Base-by-base conservation (phyloP, 1,140 invertebrate genomes). In the Idris sp. region DNA sequence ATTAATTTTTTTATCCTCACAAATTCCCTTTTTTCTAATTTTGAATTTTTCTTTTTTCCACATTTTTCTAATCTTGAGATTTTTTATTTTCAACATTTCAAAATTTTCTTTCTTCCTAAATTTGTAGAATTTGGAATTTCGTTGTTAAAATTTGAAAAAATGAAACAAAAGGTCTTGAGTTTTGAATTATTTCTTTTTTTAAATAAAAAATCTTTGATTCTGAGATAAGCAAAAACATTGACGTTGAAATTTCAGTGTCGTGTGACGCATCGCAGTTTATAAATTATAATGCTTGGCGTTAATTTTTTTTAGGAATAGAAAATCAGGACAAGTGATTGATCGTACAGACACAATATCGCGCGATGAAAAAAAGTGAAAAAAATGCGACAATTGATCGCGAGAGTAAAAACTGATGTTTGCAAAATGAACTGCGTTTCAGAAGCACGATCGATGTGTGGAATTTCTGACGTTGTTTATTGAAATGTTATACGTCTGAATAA, bases 261-360 rank as follows among this genome's bases (percentile, higher is more conserved):
- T 38, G 15, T 35, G 53, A 43, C 40, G 26, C 53, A 44, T 58
- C 38, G 22, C 6, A 48, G 56, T 38, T 28, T 40, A 61, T 49
- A 61, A 38, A 61, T 61, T 61, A 40, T 15, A 40, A 49, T 6
- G 43, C 35, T 51, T 62, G 36, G 59, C 44, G 40, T 41, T 62
- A 40, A 62, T 62, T 62, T 62, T 62, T 43, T 51, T 62, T 18
- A 14, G 35, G 38, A 48, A 40, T 38, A 33, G 31, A 62, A 62
- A 62, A 62, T 53, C 61, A 44, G 61, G 14, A 53, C 36, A 13
- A 53, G 44, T 64, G 61, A 53, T 51, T 64, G 61, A 64, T 64
- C 48, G 26, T 19, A 15, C 1, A 22, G 9, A 30, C 28, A 30
- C 44, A 64, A 64, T 64, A 64, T 30, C 25, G 48, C 38, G 6